Base-by-base conservation (phyloP, 2,888 invertebrate genomes). In the Drosophila nigricruria region DNA sequence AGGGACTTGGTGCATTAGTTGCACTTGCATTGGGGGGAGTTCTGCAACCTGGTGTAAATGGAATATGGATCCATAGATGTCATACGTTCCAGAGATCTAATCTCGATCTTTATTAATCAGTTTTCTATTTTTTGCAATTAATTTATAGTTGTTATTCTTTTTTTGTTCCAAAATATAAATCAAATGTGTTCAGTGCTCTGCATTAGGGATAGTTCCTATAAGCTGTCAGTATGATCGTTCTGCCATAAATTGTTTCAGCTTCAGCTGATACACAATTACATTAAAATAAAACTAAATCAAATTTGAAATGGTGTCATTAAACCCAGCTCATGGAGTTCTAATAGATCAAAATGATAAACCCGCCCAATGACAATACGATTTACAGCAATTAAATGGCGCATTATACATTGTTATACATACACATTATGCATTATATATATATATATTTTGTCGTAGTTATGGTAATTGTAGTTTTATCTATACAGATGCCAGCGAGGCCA, bases 361-460 rank as follows among this genome's bases (percentile, higher is more conserved):
- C 40, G 12, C 27, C 20, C 60, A 78, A 78, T 61, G 57, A 58
- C 60, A 36, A 45, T 53, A 25, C 54, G 50, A 64, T 59, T 69
- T 25, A 61, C 50, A 57, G 32, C 43, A 49, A 47, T 69, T 61
- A 49, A 61, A 53, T 59, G 32, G 43, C 25, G 23, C 43, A 16
- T 23, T 14, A 3, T 27, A 43, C 18, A 57, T n/a, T n/a, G n/a
- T n/a, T n/a, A n/a, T n/a, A n/a, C n/a, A n/a, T n/a, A n/a, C n/a
- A n/a, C n/a, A n/a, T n/a, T n/a, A n/a, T n/a, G n/a, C n/a, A n/a
- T n/a, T n/a, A n/a, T n/a, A n/a, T n/a, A n/a, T n/a, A n/a, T 42
- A 18, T 50, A 34, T 20, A n/a, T 34, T 47, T 49, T 40, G 12
- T 9, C 27, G 40, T 30, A 25, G 6, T 42, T 42, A 8, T 6